Evolutionary conservation across 2,113 vertebrate genomes (phyloP).

Genomic region (Epinephelus moara): DNA sequence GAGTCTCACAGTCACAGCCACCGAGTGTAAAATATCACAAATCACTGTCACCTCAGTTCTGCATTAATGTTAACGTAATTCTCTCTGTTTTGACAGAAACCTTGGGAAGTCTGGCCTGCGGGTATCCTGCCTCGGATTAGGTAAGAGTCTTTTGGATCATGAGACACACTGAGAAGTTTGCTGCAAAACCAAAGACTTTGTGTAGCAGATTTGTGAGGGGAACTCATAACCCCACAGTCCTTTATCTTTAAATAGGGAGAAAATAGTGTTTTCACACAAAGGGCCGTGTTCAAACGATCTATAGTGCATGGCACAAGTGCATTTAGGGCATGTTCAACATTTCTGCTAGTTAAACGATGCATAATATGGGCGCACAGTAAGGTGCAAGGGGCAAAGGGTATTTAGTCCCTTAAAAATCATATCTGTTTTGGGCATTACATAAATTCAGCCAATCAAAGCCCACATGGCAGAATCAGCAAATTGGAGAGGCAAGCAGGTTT

Average conservation of each 20-base stretch:
- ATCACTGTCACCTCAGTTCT: slow-evolving; percentile 48
- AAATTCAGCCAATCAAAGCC: too few species aligned
- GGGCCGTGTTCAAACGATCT: too few species aligned
- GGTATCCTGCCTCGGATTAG: slow-evolving; percentile 98
- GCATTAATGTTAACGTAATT: slow-evolving; percentile 56
- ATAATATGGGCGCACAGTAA: too few species aligned
- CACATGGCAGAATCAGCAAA: too few species aligned
- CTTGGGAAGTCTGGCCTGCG: slow-evolving; percentile 97
- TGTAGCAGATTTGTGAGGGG: slow-evolving; percentile 20
- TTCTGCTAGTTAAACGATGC: too few species aligned
- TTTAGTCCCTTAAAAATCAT: too few species aligned
- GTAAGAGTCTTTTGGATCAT: slow-evolving; percentile 83
- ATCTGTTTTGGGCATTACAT: too few species aligned
- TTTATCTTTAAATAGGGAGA: slow-evolving; percentile 1
- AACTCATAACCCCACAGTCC: background rate
- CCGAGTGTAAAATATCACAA: slow-evolving; percentile 39
- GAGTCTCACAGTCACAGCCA: background rate
- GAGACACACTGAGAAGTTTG: slow-evolving; percentile 29
- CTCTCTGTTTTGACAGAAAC: slow-evolving; percentile 89
- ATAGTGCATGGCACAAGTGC: too few species aligned
- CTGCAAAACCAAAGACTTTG: slow-evolving; percentile 16
- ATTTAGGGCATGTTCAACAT: too few species aligned
- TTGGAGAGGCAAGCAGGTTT: too few species aligned
- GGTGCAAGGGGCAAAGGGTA: too few species aligned
- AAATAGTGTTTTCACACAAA: background rate